These are phyloP conservation scores for Zosterops hypoxanthus DNA, from an alignment of 2,113 vertebrate genomes.

Conservation along the genomic window DNA sequence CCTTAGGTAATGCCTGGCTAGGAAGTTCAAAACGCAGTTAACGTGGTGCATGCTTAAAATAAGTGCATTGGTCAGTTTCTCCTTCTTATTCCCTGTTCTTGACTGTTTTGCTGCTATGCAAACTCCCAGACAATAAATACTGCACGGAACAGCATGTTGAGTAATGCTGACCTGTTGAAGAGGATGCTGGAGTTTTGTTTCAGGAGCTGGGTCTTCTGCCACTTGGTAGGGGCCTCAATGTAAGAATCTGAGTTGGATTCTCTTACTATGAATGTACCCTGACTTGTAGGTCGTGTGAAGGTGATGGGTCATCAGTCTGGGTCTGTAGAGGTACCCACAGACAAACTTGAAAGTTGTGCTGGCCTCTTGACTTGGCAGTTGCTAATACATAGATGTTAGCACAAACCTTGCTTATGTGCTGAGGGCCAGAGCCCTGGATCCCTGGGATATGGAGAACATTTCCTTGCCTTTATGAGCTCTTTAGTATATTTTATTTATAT, in stretches of 20 bases:
- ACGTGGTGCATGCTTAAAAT: background rate
- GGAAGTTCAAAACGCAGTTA: background rate
- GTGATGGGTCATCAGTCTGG: background rate
- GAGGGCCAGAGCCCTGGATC: background rate
- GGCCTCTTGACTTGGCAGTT: background rate
- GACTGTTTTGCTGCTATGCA: background rate
- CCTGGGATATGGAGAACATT: background rate
- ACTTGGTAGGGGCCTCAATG: accelerated
- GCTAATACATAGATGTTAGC: background rate
- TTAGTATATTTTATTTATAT: background rate
- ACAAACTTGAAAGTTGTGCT: background rate
- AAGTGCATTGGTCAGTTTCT: background rate
- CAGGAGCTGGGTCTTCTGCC: background rate
- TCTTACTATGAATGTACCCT: accelerated
- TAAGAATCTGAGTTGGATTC: background rate
- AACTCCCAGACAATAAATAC: background rate
- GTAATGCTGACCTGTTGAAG: background rate
- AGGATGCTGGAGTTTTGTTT: background rate
- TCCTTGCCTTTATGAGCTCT: background rate
- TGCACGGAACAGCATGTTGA: background rate
- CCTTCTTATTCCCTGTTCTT: background rate
- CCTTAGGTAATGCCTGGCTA: background rate
- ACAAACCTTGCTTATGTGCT: background rate
- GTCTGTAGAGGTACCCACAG: background rate
- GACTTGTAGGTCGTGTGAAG: background rate